phyloP scores from a whole-genome alignment of 2,888 invertebrate species.

The Resseliella maxima region DNA sequence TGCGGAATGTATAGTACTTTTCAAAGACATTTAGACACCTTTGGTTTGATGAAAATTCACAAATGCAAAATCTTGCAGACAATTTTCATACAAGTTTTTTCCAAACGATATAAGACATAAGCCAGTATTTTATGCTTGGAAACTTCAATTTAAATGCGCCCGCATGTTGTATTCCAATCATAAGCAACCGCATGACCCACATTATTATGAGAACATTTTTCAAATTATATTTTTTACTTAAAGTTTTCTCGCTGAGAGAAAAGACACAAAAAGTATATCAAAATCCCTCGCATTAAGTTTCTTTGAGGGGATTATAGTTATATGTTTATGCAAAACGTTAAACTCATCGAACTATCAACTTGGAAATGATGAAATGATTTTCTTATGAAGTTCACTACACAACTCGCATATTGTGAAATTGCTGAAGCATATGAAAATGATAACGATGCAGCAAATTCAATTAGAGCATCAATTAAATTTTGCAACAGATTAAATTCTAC shows the following conservation, averaged over 20 bases:
- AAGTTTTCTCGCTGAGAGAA: background rate
- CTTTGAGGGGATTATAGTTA: background rate
- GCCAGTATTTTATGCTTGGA: background rate
- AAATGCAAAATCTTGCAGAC: background rate
- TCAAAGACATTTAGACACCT: background rate
- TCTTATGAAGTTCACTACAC: no score
- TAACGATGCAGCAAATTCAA: background rate
- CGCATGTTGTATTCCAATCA: constrained; percentile 21
- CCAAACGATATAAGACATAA: background rate
- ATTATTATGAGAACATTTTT: constrained; percentile 1
- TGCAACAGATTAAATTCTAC: background rate
- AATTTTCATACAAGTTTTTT: background rate
- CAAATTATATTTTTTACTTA: background rate
- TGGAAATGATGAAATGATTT: no score
- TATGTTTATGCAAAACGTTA: background rate
- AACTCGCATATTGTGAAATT: no score
- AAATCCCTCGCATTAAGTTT: background rate
- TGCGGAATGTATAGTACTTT: background rate
- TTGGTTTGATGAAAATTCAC: background rate
- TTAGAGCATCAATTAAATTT: background rate
- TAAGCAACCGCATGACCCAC: constrained; percentile 12
- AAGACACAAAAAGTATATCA: no score
- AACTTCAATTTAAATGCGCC: background rate
- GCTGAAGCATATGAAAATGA: background rate
- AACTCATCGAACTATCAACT: constrained; percentile 2